Base-by-base conservation (phyloP, 2,113 vertebrate genomes). In the Microtus pennsylvanicus region DNA sequence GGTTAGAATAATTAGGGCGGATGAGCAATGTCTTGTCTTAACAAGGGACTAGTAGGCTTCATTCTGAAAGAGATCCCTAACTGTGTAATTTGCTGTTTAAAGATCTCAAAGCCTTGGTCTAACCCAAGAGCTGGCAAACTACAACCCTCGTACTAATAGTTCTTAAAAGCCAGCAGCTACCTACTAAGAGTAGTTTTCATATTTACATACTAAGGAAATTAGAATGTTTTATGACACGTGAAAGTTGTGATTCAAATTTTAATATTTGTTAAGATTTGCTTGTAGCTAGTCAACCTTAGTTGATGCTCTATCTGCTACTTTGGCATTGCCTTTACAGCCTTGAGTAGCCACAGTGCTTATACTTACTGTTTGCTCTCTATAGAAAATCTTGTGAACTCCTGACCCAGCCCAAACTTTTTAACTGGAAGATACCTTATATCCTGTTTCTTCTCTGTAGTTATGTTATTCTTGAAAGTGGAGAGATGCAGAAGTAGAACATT, bases 231-330 rank as follows among this genome's bases (percentile, higher is more conserved):
- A 5, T 93, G 69, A 85, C 13, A 65, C 21, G 52, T n/a, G 52
- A 97, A 94, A 94, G 72, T 81, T 91, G n/a, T 33, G 77, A 89
- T 75, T 95, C 63, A 78, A 24, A 78, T 96, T 70, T 93, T 72
- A 92, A 0, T 69, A 8, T 96, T 89, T 2, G 69, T 94, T 35
- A 65, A 81, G 10, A 85, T 76, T 87, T 96, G 74, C 30, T 91
- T 50, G 67, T 91, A 94, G 35, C 80, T 14, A 81, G 61, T 55
- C 22, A 82, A 38, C 14, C 22, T 19, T 55, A 70, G 70, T 93
- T 83, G 80, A 19, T 89, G 30, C 33, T n/a, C 3, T 72, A 42
- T 47, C 0, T 89, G 35, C 80, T 81, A 50, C 50, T 67, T 83
- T 90, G 50, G 85, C 22, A 89, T 35, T 58, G 5, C 28, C 9